Conservation (phyloP, 2,113 vertebrate species). For the Periophthalmus modestus region DNA sequence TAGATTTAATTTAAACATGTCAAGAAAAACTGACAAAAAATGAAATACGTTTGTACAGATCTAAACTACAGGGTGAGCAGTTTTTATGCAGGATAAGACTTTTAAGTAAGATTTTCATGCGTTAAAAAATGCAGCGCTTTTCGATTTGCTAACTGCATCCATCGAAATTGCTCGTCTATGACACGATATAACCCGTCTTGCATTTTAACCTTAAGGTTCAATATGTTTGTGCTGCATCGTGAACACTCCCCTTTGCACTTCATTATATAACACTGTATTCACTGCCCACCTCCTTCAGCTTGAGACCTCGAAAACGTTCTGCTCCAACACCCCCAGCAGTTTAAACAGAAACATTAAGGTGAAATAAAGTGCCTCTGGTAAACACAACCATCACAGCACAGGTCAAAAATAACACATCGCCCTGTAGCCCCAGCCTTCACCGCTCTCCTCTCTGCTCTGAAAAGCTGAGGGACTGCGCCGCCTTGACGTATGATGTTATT, state of each 20-base stretch:
- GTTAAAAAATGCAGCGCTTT: too few species aligned
- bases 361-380: not conserved
- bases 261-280: constrained; percentile 13
- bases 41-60: too few species aligned
- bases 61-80: too few species aligned
- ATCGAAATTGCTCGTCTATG: too few species aligned
- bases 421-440: not conserved
- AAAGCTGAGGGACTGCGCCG: not conserved
- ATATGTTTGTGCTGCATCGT: not conserved
- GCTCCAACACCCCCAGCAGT: not conserved
- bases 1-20: too few species aligned
- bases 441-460: not conserved
- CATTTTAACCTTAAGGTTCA: not conserved
- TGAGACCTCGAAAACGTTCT: constrained; percentile 1
- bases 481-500: constrained; percentile 25
- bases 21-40: too few species aligned
- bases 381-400: not conserved
- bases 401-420: constrained; percentile 5
- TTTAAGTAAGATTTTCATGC: too few species aligned
- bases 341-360: constrained; percentile 9
- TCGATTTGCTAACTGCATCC: too few species aligned
- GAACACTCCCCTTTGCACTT: not conserved
- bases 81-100: too few species aligned
- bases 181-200: too few species aligned
- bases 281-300: not conserved